Base-by-base conservation (phyloP, 1,140 invertebrate species). In the Galleria mellonella region DNA sequence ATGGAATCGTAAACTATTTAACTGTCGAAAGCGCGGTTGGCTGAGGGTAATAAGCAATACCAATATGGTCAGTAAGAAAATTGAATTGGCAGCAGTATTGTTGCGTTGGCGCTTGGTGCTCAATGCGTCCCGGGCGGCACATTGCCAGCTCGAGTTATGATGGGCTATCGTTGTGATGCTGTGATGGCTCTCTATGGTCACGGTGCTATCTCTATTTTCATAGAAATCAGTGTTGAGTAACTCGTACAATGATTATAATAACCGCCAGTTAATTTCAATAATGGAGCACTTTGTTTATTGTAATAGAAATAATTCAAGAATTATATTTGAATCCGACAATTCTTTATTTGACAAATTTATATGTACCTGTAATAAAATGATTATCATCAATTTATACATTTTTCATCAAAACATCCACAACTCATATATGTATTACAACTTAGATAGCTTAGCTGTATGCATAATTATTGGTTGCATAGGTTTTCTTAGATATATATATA, bases 1-100 rank as follows among this genome's bases (percentile, higher is more conserved):
- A 15, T 12, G 43, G 35, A 37, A 9, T 33, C 12, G 43, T 39
- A 46, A 38, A 36, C 43, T 37, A 38, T 46, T 38, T 32, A 46
- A 46, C 12, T 38, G 8, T 7, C 23, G 33, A 33, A 30, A 42
- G 47, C 38, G 40, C n/a, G n/a, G n/a, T 37, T 23, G 47, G 17
- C 37, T 42, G 46, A 32, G 45, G 41, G 52, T 57, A 49, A 58
- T 55, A 63, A 62, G 52, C 52, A 55, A 69, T 67, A 62, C 44
- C 57, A 65, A 66, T 72, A 67, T 54, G 62, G 72, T 69, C 62
- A 72, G 64, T 64, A 73, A 75, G 72, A 82, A 76, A 79, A 78
- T 79, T 77, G 69, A 78, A 79, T 78, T 78, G 64, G 57, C 51
- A 47, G 41, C 52, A 53, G 44, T 50, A 56, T 51, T 54, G 55